Evolutionary conservation across 2,797 vertebrate genomes (phyloP), one percentile per base, ranked within the genome.

Genomic region (Oophaga sylvatica): DNA sequence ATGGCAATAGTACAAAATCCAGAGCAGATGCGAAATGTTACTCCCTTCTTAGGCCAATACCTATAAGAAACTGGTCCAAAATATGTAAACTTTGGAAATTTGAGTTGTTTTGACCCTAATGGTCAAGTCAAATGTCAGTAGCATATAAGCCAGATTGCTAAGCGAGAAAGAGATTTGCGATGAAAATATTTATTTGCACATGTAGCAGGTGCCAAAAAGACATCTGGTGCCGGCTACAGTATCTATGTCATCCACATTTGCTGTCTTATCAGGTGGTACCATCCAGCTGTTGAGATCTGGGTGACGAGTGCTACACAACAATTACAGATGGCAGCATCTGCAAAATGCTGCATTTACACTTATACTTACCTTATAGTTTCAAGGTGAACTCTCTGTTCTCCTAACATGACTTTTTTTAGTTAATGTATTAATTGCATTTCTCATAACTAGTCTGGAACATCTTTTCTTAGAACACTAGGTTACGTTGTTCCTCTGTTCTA

Each of bases 111-210:
- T 13, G 11, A 76, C 12, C 11, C 45, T 9, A 22, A 22, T 26
- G 73, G 19, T 15, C 22, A 75, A 48, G 45, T 48, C 19, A 48
- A 20, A 48, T 48, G 22, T 48, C 7, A 75, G 71, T 5, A 22
- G 19, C 71, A n/a, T 22, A 75, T 48, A 75, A 48, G 41, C 41
- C 20, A 76, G 56, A 26, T 16, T 22, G 11, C 41, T 45, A 48
- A 26, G 48, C 17, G 22, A 53, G 45, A 76, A 56, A 76, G 45
- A 76, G 12, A 26, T 76, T 76, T n/a, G 45, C 17, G 48, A 76
- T 76, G 73, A 56, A 76, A 76, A 76, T 76, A 56, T 76, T 76
- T 76, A 76, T 76, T 53, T 76, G 73, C 73, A 56, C 45, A 76
- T 76, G 20, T 76, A 76, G 48, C 73, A 76, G 73, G 73, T 76